Evolutionary conservation across 2,888 invertebrate genomes (phyloP), one percentile per base, ranked within the genome.

Genomic region (Gastracanthus pulcherrimus): DNA sequence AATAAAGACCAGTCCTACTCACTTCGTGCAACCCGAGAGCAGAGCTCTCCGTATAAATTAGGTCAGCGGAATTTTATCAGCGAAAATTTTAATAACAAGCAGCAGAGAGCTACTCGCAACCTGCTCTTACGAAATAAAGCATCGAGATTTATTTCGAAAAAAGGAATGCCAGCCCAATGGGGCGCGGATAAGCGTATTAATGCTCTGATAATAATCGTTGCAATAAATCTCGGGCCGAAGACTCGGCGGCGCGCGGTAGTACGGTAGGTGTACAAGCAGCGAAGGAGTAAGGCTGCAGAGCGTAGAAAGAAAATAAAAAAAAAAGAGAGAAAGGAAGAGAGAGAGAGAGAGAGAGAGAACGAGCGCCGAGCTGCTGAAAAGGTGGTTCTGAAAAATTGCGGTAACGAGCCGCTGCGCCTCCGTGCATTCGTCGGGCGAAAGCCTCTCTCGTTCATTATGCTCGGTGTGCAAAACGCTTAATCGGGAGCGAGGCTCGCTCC

Each of bases 161-260:
- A 55, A 36, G 41, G n/a, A 51, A 72, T 34, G 51, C 77, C 38
- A 67, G 60, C 38, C 74, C 48, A 16, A n/a, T 9, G 3, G 36
- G 31, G 23, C 41, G 41, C 55, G 26, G 69, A 77, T 81, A 81
- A 78, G 72, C 60, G 55, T 74, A 75, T 81, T 81, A 78, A 81
- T 51, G 74, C 38, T 69, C 62, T 7, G 81, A 81, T 75, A 74
- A 78, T 74, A 74, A 78, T 78, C 77, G 74, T 38, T 60, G 69
- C 62, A 4, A 78, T 74, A 78, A 81, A 81, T 81, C 74, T 62
- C 72, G 60, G 29, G 23, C 23, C 58, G 45, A 36, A 29, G 23
- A 58, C 19, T 34, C 31, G 51, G n/a, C 31, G 4, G 26, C 41
- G 4, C 16, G 45, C 13, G 13, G 16, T 9, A 13, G 41, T 41